These are phyloP conservation scores for Xanthia icteritia DNA, from an alignment of 2,888 invertebrate species.

Conservation along the genomic window DNA sequence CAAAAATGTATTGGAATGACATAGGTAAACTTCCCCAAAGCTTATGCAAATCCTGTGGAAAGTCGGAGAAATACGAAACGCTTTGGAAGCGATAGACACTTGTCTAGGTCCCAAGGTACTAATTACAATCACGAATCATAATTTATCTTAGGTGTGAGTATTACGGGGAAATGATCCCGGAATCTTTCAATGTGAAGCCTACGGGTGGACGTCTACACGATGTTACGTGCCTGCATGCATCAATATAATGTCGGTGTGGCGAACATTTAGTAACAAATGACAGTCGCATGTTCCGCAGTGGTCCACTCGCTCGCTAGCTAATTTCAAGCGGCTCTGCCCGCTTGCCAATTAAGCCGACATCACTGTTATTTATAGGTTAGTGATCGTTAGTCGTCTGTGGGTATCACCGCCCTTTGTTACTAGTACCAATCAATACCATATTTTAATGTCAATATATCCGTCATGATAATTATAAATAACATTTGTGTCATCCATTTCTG, in stretches of 20 bases:
- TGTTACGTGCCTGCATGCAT: not conserved
- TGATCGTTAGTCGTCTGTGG: constrained; percentile 1
- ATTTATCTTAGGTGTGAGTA: no score
- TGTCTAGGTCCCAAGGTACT: no score
- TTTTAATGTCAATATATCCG: not conserved
- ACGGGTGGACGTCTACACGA: not conserved
- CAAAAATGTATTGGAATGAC: not conserved
- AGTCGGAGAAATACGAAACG: not conserved
- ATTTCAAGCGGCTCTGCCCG: constrained; percentile 72
- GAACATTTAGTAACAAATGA: not conserved
- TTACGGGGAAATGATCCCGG: not conserved
- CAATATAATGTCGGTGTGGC: not conserved
- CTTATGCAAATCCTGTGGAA: not conserved
- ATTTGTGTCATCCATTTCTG: not conserved
- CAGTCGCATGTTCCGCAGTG: not conserved
- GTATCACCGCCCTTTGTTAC: not conserved
- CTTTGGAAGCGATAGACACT: not conserved
- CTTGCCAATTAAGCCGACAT: constrained; percentile 70
- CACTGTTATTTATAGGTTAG: constrained; percentile 73
- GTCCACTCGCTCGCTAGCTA: constrained; percentile 57
- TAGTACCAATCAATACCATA: not conserved
- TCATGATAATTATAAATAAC: not conserved
- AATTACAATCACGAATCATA: no score
- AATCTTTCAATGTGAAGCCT: not conserved
- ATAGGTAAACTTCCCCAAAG: not conserved